Conservation (phyloP, 2,797 vertebrate species). For the Pseudopleuronectes americanus region DNA sequence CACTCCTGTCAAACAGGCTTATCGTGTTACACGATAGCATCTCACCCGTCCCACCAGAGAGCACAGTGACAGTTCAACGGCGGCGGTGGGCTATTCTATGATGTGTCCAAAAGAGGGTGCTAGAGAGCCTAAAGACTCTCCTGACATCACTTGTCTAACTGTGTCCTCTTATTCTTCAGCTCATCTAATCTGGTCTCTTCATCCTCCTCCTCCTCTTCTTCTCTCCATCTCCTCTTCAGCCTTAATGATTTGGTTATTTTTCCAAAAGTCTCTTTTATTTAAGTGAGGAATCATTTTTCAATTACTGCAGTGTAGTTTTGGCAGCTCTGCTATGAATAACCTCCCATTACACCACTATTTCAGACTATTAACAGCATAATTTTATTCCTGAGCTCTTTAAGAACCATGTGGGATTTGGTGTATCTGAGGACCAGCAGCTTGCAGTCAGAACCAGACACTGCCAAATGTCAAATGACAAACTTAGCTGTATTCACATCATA, state of each 20-base stretch:
- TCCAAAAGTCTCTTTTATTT: not conserved
- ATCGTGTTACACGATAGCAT: slow-evolving; percentile 34
- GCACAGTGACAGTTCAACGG: not conserved
- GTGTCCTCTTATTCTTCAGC: not conserved
- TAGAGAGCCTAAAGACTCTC: slow-evolving; percentile 40
- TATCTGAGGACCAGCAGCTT: slow-evolving; percentile 39
- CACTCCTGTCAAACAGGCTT: slow-evolving; percentile 44
- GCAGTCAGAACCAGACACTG: slow-evolving; percentile 24
- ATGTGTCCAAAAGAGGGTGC: slow-evolving; percentile 77
- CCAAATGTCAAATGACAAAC: slow-evolving; percentile 17
- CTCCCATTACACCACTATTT: slow-evolving; percentile 34
- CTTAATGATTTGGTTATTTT: not conserved
- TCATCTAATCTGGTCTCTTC: not conserved
- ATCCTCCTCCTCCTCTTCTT: not conserved
- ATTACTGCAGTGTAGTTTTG: not conserved
- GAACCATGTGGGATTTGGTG: slow-evolving; percentile 22
- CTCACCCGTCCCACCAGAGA: not conserved
- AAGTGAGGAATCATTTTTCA: slow-evolving; percentile 9
- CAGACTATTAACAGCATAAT: slow-evolving; percentile 48
- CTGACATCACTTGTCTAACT: not conserved
- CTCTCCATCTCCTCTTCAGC: not conserved
- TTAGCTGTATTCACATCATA: slow-evolving; percentile 7
- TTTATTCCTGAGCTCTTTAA: slow-evolving; percentile 30
- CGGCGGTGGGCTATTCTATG: slow-evolving; percentile 32
- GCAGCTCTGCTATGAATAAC: slow-evolving; percentile 16